Evolutionary conservation across 2,888 invertebrate species (phyloP).

Genomic region (Limnephilus lunatus): DNA sequence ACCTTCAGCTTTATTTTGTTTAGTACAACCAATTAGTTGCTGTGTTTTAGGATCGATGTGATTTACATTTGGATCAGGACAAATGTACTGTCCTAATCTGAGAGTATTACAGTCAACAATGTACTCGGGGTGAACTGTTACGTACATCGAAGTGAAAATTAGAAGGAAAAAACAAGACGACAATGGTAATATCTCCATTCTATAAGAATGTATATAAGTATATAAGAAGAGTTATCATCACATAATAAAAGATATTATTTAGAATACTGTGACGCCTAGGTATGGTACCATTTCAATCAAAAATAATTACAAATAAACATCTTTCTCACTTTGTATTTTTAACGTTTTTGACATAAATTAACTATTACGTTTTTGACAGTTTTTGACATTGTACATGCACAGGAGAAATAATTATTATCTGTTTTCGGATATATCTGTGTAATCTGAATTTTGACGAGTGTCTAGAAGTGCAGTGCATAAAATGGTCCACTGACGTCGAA

Average conservation of each 20-base stretch:
- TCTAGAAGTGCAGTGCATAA: background rate
- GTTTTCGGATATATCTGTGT: background rate
- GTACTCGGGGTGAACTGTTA: constrained; percentile 44
- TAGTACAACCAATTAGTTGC: constrained; percentile 87
- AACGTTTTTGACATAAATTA: background rate
- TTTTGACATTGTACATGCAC: background rate
- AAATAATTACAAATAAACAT: background rate
- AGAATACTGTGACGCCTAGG: background rate
- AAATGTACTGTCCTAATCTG: constrained; percentile 88
- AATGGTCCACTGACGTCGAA: background rate
- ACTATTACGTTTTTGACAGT: background rate
- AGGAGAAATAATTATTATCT: background rate
- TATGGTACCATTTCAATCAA: background rate
- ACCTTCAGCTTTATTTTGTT: constrained; percentile 90
- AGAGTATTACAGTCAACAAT: constrained; percentile 84
- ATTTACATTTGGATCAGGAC: constrained; percentile 85
- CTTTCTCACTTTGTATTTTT: background rate
- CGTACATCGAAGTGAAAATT: constrained; percentile 14
- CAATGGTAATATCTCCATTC: background rate
- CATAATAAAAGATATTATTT: background rate
- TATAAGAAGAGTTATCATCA: background rate
- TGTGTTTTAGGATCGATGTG: constrained; percentile 94
- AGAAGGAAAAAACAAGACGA: constrained; percentile 5
- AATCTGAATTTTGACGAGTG: background rate
- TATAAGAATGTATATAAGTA: background rate